A percentile compares a stretch with the other conserved stretches of the same genome.
Evolutionary conservation across 2,113 vertebrate species (phyloP).

Genomic region (Morphnarchus princeps): DNA sequence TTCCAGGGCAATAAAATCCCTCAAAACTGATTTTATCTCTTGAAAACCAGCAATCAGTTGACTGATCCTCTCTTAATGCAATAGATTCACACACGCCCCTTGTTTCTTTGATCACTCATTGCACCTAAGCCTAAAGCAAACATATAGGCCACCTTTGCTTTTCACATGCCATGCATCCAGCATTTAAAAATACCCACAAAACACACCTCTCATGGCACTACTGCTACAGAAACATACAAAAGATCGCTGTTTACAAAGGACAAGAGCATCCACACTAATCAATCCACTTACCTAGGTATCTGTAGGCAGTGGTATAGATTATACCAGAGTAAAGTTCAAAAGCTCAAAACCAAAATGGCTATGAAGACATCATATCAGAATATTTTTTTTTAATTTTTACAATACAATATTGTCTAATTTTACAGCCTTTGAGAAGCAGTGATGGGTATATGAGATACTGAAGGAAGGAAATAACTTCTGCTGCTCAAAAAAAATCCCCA

Average conservation of each 20-base stretch:
- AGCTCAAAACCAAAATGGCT: not conserved
- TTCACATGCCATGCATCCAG: not conserved
- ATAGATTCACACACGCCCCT: rapidly evolving
- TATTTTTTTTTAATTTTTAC: not conserved
- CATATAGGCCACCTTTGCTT: not conserved
- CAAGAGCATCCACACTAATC: not conserved
- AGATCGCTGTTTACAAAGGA: not conserved
- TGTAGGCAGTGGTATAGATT: not conserved
- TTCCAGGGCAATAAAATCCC: not conserved
- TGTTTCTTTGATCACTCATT: not conserved
- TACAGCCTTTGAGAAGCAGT: not conserved
- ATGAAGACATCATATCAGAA: not conserved
- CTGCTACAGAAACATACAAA: not conserved
- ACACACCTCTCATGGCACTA: not conserved
- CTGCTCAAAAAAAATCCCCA: not conserved
- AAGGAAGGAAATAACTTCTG: not conserved
- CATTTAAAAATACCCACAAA: not conserved
- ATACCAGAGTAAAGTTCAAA: not conserved
- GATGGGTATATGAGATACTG: not conserved
- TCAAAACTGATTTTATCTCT: not conserved
- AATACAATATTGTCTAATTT: not conserved
- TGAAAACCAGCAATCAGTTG: not conserved
- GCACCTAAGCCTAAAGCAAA: not conserved
- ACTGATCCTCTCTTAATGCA: not conserved
- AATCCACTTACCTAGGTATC: not conserved